Percentiles rank a stretch among this genome's conserved stretches.
These are phyloP conservation scores for Sinhomidia bicolor DNA, from an alignment of 2,888 invertebrate species.

Conservation along the genomic window DNA sequence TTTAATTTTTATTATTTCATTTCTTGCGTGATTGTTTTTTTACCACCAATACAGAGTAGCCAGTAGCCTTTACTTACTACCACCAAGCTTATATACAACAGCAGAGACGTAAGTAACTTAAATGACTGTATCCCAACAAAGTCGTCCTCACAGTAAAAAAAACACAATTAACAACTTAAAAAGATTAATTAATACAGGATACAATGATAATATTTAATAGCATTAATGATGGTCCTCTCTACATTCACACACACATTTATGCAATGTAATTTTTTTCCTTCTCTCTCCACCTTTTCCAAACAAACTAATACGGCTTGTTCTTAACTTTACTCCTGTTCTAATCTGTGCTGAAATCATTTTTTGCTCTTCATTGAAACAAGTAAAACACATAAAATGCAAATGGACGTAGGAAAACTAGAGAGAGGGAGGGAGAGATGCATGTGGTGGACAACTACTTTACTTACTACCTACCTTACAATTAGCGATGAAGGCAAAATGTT, in stretches of 20 bases:
- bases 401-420: background rate
- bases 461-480: background rate
- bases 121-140: background rate
- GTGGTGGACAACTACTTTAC: constrained; percentile 7
- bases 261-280: background rate
- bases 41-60: no score
- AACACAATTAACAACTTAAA: constrained; percentile 69
- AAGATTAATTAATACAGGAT: constrained; percentile 68
- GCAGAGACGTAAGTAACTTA: background rate
- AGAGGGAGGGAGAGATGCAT: background rate
- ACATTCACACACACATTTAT: constrained; percentile 44
- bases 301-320: background rate
- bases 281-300: constrained; percentile 6
- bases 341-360: constrained; percentile 41
- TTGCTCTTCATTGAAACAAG: constrained; percentile 53
- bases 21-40: no score
- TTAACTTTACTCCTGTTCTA: background rate
- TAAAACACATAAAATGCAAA: constrained; percentile 27
- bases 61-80: no score
- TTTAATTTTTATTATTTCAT: no score
- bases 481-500: background rate
- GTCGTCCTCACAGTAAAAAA: constrained; percentile 44
- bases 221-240: constrained; percentile 36
- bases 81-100: no score
- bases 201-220: background rate